A percentile compares a stretch with the other conserved stretches of the same genome.
These are phyloP conservation scores for Ennomos quercinarius DNA, from an alignment of 2,888 invertebrate species.

Conservation along the genomic window DNA sequence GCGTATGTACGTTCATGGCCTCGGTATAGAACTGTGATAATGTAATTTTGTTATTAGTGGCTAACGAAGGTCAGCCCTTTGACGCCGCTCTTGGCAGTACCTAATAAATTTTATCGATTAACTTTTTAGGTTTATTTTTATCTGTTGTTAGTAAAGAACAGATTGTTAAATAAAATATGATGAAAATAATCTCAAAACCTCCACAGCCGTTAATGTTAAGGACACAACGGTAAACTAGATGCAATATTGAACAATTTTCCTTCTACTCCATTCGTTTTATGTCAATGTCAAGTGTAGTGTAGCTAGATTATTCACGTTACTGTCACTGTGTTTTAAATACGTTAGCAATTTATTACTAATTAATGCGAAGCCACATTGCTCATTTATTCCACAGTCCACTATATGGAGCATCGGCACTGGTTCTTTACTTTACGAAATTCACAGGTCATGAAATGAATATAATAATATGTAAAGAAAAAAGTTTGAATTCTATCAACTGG, in stretches of 20 bases:
- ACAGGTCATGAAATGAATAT: no score
- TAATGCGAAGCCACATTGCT: neutral
- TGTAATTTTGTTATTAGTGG: slow-evolving; percentile 48
- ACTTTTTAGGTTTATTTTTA: neutral
- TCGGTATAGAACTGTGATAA: slow-evolving; percentile 46
- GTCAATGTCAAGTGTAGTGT: slow-evolving; percentile 78
- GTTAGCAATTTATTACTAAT: slow-evolving; percentile 7
- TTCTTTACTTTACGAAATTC: no score
- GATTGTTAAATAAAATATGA: no score
- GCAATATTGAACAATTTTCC: slow-evolving; percentile 61
- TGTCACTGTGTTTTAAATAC: slow-evolving; percentile 30
- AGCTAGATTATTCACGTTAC: slow-evolving; percentile 54
- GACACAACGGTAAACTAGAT: slow-evolving; percentile 48
- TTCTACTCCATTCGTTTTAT: slow-evolving; percentile 63
- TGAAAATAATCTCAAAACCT: no score
- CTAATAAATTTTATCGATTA: slow-evolving; percentile 19
- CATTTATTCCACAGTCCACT: no score
- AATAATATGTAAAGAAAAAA: no score
- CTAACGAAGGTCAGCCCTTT: slow-evolving; percentile 40
- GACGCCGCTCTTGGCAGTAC: slow-evolving; percentile 28
- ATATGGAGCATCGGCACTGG: no score
- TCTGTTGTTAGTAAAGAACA: no score
- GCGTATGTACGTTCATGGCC: slow-evolving; percentile 42
- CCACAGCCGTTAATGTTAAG: slow-evolving; percentile 34
- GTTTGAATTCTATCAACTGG: no score